A percentile compares a stretch with the other conserved stretches of the same genome.
Conservation (phyloP, 2,797 vertebrate genomes). For the Catharus ustulatus region DNA sequence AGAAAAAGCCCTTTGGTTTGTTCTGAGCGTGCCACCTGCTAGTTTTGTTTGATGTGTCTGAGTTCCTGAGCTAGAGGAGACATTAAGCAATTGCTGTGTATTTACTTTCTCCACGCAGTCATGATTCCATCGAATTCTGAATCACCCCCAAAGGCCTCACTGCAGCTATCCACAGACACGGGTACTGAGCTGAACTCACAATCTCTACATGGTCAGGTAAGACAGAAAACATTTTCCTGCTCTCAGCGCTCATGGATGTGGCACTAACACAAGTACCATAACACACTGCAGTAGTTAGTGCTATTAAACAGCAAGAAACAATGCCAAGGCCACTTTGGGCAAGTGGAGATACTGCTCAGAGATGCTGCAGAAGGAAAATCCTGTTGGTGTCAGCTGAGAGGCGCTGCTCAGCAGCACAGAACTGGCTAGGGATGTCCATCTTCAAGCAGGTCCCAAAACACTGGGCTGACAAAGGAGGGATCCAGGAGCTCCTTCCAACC, state of each 20-base stretch:
- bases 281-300: neutral
- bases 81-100: neutral
- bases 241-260: neutral
- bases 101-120: neutral
- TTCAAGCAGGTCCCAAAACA: neutral
- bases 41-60: neutral
- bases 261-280: neutral
- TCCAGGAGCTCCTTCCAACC: neutral
- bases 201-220: neutral
- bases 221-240: neutral
- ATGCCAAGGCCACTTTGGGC: neutral
- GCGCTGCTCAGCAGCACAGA: neutral
- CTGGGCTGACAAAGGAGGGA: neutral
- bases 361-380: neutral
- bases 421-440: neutral
- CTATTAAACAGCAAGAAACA: neutral
- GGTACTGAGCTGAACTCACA: neutral
- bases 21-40: neutral
- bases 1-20: neutral
- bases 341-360: neutral
- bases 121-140: neutral
- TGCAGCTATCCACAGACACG: neutral
- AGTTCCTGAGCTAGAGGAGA: conserved; percentile 1
- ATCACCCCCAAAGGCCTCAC: neutral
- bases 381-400: neutral